These are phyloP conservation scores for Acrocyrtus sp. DNA, from an alignment of 2,888 invertebrate genomes.

Conservation along the genomic window DNA sequence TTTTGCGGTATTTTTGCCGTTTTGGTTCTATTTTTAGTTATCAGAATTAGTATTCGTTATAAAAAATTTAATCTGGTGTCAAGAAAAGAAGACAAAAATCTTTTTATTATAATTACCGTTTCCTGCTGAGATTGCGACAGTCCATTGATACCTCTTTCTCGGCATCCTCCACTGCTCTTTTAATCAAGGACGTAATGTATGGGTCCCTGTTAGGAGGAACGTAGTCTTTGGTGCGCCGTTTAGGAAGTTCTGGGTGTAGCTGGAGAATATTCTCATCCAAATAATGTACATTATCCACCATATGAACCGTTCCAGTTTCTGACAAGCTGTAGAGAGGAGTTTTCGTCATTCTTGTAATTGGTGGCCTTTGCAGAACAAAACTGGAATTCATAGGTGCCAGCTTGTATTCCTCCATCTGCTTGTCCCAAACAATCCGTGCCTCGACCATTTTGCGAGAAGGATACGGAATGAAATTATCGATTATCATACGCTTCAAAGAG, in stretches of 20 bases:
- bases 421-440: conserved; percentile 54
- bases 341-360: conserved; percentile 54
- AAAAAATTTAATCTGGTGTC: not conserved
- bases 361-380: conserved; percentile 56
- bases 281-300: conserved; percentile 60
- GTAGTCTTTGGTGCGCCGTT: conserved; percentile 52
- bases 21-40: conserved; percentile 40
- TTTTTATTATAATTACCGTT: conserved; percentile 38
- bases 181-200: conserved; percentile 57
- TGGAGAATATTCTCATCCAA: conserved; percentile 61
- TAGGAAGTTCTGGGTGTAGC: conserved; percentile 57
- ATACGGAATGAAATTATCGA: conserved; percentile 89
- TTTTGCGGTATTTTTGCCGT: conserved; percentile 52
- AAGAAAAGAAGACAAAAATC: not conserved
- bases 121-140: conserved; percentile 47
- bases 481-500: conserved; percentile 86
- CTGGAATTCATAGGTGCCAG: conserved; percentile 53
- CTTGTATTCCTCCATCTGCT: conserved; percentile 56
- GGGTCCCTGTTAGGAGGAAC: conserved; percentile 59
- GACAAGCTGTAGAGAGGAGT: conserved; percentile 57
- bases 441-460: conserved; percentile 65
- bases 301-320: conserved; percentile 51
- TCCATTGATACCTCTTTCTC: conserved; percentile 59
- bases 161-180: conserved; percentile 59
- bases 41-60: not conserved